Percentiles rank a stretch among this genome's conserved stretches.
phyloP scores from a whole-genome alignment of 2,113 vertebrate genomes.

The Ptychochromis oligacanthus region DNA sequence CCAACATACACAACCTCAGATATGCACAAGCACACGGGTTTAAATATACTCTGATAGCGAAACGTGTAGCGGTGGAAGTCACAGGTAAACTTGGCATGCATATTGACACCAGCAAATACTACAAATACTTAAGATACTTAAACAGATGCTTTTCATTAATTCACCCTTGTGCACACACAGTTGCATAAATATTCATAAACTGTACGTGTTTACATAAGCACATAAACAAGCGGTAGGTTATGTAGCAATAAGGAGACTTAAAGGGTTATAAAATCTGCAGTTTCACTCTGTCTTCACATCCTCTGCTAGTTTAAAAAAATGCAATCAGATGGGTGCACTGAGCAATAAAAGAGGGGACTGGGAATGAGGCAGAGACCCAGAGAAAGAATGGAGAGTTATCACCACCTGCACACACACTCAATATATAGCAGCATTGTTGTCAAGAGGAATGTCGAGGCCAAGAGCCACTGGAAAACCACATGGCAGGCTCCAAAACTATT shows the following conservation, averaged over 20 bases:
- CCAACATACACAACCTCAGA: neutral
- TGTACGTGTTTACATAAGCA: neutral
- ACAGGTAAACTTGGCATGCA: neutral
- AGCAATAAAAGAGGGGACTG: neutral
- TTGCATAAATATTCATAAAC: neutral
- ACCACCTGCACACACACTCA: constrained; percentile 6
- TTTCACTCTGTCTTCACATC: neutral
- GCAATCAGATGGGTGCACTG: neutral
- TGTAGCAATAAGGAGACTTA: neutral
- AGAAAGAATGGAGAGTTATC: neutral
- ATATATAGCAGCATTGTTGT: neutral
- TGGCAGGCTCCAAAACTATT: neutral
- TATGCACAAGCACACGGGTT: neutral
- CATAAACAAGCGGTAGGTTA: neutral
- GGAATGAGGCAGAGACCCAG: neutral
- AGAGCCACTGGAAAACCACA: constrained; percentile 15
- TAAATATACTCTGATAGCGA: neutral
- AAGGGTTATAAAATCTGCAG: neutral
- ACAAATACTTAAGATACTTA: neutral
- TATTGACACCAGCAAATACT: neutral
- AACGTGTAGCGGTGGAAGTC: neutral
- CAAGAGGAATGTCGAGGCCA: constrained; percentile 5
- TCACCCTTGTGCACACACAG: neutral
- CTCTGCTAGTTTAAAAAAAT: neutral
- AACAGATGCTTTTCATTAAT: neutral